Percentiles rank a stretch among this genome's conserved stretches.
Conservation (phyloP, 1,140 invertebrate species). For the Sycophaga agraensis region DNA sequence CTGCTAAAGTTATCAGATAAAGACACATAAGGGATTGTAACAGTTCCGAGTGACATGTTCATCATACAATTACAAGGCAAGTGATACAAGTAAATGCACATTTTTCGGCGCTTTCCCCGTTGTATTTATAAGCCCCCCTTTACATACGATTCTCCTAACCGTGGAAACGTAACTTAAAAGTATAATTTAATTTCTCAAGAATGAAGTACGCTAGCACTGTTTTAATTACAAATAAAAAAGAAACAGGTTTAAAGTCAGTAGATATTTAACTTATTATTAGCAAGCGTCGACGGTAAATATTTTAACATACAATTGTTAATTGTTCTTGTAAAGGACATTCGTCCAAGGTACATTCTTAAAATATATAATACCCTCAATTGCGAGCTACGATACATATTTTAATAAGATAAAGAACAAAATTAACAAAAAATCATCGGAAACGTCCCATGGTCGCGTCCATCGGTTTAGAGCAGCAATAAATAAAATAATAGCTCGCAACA, state of each 20-base stretch:
- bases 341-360: constrained; percentile 26
- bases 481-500: constrained; percentile 16
- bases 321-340: constrained; percentile 14
- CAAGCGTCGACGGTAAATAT: constrained; percentile 20
- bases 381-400: constrained; percentile 8
- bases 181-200: constrained; percentile 21
- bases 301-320: constrained; percentile 21
- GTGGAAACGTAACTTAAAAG: constrained; percentile 23
- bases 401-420: constrained; percentile 16
- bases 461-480: constrained; percentile 7
- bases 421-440: constrained; percentile 4
- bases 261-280: constrained; percentile 26
- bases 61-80: constrained; percentile 26
- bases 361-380: constrained; percentile 25
- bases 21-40: too few species aligned
- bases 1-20: too few species aligned
- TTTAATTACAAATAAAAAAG: constrained; percentile 19
- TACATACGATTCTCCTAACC: constrained; percentile 25
- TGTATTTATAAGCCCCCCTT: constrained; percentile 13
- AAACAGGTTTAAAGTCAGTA: constrained; percentile 20
- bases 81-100: constrained; percentile 28
- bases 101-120: constrained; percentile 9
- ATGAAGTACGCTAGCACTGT: constrained; percentile 13
- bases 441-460: not conserved
- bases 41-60: too few species aligned